Base-by-base conservation (phyloP, 2,888 invertebrate species). In the Himalopsyche japonica region DNA sequence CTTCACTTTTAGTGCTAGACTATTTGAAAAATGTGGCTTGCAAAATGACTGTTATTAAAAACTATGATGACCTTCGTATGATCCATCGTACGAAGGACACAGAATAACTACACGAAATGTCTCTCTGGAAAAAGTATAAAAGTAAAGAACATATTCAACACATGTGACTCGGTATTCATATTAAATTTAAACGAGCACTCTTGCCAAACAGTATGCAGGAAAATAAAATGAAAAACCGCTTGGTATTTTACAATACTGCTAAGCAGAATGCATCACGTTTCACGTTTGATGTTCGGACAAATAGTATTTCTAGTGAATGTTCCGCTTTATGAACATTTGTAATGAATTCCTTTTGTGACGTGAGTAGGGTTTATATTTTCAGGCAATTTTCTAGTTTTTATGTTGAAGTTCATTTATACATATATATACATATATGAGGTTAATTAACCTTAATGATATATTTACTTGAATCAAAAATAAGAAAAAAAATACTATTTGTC, bases 31-130 rank as follows among this genome's bases (percentile, higher is more conserved):
- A 34, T 76, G 30, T 76, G 8, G 32, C 18, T n/a, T 30, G 37
- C 34, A 76, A 81, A 76, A 37, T 70, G 64, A 1, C 76, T 81
- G 27, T 34, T 81, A 81, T 81, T 81, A 81, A 81, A 81, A 81
- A 81, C 24, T 76, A 70, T 81, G 70, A 81, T 81, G 81, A 81
- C 64, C 70, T 57, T 24, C 2, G 12, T 70, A 76, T 34, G 76
- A 76, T 76, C 76, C 76, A 32, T 76, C 76, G 27, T 10, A 15
- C 1, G 5, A 76, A 8, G 18, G 32, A 1, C 30, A 1, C 15
- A 12, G 12, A 30, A 18, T 15, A 30, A 12, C 76, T 76, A 27
- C 76, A 76, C 15, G 32, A 7, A n/a, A 76, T 43, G 15, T 15
- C 43, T 57, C 57, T 57, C 57, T 24, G 57, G 57, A 57, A 57